Evolutionary conservation across 2,113 vertebrate genomes (phyloP).

Genomic region (Nothobranchius kuhntae): DNA sequence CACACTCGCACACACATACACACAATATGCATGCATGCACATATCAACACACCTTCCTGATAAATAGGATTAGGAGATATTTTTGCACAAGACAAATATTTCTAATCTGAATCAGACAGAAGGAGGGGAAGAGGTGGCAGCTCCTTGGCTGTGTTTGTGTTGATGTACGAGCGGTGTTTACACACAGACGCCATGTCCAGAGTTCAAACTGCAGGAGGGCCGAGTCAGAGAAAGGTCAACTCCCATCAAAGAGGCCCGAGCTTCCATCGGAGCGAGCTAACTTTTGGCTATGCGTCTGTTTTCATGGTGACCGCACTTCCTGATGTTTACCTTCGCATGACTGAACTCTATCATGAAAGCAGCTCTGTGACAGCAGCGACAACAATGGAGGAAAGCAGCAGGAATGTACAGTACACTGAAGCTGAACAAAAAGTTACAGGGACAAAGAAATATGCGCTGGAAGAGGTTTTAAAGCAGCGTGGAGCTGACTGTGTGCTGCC

Average conservation of each 20-base stretch:
- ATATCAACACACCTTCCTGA: conserved; percentile 12
- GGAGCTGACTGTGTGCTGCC: neutral
- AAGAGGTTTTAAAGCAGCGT: neutral
- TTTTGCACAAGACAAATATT: conserved; percentile 38
- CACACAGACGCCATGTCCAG: conserved; percentile 6
- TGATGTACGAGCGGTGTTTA: conserved; percentile 17
- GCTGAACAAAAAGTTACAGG: conserved; percentile 11
- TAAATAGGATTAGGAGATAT: conserved; percentile 45
- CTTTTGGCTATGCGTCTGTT: conserved; percentile 14
- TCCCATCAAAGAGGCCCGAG: conserved; percentile 20
- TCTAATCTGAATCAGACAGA: conserved; percentile 21
- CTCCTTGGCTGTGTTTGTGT: conserved; percentile 14
- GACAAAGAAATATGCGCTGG: neutral
- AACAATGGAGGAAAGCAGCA: conserved; percentile 3
- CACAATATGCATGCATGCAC: conserved; percentile 16
- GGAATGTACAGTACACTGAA: neutral
- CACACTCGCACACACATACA: conserved; percentile 31
- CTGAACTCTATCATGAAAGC: conserved; percentile 30
- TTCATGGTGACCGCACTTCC: conserved; percentile 39
- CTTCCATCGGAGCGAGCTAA: neutral
- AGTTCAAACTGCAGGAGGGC: conserved; percentile 20
- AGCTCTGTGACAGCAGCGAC: neutral
- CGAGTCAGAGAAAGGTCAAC: conserved; percentile 25
- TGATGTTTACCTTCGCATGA: conserved; percentile 17
- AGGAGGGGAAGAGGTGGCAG: conserved; percentile 4